Conservation (phyloP, 1,140 invertebrate genomes). For the Melitaea cinxia region DNA sequence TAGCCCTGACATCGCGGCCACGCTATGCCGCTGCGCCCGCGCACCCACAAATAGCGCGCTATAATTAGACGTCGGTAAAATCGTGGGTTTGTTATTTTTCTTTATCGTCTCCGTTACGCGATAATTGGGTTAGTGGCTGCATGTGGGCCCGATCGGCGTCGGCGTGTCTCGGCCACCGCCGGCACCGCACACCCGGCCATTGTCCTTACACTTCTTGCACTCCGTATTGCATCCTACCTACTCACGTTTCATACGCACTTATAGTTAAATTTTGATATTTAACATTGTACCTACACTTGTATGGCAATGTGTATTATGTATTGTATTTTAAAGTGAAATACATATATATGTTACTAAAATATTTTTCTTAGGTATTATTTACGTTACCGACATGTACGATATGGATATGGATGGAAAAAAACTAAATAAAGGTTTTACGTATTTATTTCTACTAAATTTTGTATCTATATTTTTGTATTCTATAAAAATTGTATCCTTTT, state of each 20-base stretch:
- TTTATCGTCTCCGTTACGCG: slow-evolving; percentile 79
- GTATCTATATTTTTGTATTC: too few species aligned
- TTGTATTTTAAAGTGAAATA: too few species aligned
- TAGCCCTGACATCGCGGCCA: slow-evolving; percentile 79
- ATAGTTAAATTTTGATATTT: too few species aligned
- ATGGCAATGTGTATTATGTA: too few species aligned
- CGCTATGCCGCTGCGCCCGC: slow-evolving; percentile 77
- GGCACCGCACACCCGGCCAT: slow-evolving; percentile 37
- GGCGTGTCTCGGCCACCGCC: slow-evolving; percentile 66
- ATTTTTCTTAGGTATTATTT: too few species aligned
- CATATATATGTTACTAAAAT: too few species aligned
- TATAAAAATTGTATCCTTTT: too few species aligned
- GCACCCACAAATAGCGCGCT: slow-evolving; percentile 78
- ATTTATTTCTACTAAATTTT: too few species aligned
- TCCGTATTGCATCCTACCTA: slow-evolving; percentile 12
- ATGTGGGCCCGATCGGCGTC: slow-evolving; percentile 76
- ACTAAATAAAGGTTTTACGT: too few species aligned
- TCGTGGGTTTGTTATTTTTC: slow-evolving; percentile 82
- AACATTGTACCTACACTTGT: too few species aligned
- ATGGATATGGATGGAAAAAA: too few species aligned
- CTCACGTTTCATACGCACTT: background rate
- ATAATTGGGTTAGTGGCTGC: slow-evolving; percentile 80
- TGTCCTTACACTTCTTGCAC: slow-evolving; percentile 39
- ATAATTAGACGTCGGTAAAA: slow-evolving; percentile 79
- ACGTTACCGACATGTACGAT: too few species aligned